phyloP scores from a whole-genome alignment of 2,888 invertebrate species.

The Amphipoea oculea region DNA sequence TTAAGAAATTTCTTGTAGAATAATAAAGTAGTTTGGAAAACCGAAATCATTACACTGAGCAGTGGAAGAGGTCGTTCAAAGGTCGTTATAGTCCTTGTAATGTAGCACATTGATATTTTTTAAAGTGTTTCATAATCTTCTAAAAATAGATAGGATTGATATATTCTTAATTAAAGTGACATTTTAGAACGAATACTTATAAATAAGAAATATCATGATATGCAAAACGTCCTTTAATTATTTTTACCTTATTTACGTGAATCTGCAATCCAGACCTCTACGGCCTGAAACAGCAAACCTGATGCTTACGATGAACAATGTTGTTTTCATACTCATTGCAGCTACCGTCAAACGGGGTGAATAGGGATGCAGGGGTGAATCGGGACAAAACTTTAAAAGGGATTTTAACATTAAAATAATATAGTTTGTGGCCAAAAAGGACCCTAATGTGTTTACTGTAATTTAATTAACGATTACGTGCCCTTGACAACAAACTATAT shows the following conservation, averaged over 20 bases:
- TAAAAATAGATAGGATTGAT: not conserved
- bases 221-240: not conserved
- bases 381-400: no score
- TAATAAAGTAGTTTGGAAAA: conserved; percentile 22
- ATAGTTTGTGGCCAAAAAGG: no score
- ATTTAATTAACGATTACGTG: no score
- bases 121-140: not conserved
- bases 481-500: no score
- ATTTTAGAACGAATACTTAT: not conserved
- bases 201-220: not conserved
- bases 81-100: not conserved
- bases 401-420: no score
- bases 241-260: conserved; percentile 18
- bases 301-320: conserved; percentile 18
- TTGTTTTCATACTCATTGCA: conserved; percentile 8
- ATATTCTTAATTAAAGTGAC: not conserved
- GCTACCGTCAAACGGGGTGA: not conserved
- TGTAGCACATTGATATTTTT: not conserved
- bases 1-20: conserved; percentile 26
- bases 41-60: not conserved
- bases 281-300: conserved; percentile 12
- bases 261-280: conserved; percentile 8
- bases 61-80: not conserved
- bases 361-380: no score
- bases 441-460: no score